phyloP scores from a whole-genome alignment of 2,797 vertebrate species.

The Mus minutoides region DNA sequence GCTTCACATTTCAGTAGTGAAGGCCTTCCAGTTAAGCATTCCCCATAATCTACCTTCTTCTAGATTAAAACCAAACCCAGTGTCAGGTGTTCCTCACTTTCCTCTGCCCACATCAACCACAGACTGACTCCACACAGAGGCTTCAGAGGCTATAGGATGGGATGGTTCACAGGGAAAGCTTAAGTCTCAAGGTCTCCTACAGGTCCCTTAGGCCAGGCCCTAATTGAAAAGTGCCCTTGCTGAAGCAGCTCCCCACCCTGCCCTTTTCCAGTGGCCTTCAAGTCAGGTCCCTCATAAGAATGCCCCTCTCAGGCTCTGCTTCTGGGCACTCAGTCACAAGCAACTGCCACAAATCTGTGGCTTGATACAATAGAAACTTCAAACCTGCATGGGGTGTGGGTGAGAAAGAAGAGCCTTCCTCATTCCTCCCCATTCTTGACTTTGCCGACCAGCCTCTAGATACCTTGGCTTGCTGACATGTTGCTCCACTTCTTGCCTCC shows the following conservation, averaged over 20 bases:
- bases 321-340: not conserved
- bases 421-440: not conserved
- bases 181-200: accelerated
- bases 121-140: not conserved
- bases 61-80: not conserved
- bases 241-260: accelerated
- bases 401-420: not conserved
- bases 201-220: not conserved
- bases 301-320: not conserved
- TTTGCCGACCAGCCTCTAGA: accelerated
- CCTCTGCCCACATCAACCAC: not conserved
- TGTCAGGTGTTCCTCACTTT: not conserved
- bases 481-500: too few relatives aligned
- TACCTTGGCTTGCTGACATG: accelerated
- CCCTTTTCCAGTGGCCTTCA: not conserved
- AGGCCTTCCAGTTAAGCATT: not conserved
- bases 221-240: not conserved
- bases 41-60: accelerated
- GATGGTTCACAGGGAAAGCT: not conserved
- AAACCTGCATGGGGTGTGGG: not conserved
- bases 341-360: not conserved
- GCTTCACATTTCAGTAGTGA: not conserved
- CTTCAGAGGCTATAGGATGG: accelerated
- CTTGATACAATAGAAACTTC: not conserved
- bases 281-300: not conserved